Evolutionary conservation across 2,113 vertebrate genomes (phyloP).

Genomic region (Anser cygnoides): DNA sequence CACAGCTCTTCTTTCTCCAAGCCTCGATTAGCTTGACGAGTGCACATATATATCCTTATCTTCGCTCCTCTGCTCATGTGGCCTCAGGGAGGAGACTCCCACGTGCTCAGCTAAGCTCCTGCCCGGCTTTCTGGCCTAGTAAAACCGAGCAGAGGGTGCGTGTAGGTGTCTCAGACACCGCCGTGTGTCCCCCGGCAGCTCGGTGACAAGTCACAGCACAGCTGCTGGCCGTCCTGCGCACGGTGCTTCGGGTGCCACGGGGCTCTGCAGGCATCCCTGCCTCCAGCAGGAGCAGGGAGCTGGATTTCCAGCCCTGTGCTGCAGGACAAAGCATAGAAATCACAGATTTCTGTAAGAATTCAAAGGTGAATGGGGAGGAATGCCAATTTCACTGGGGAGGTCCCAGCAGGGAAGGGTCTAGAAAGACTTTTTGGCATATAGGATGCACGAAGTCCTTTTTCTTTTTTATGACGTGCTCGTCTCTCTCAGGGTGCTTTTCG

Average conservation of each 20-base stretch:
- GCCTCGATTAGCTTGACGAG: not conserved
- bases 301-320: not conserved
- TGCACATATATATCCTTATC: not conserved
- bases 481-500: constrained; percentile 1
- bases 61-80: not conserved
- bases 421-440: not conserved
- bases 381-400: rapidly evolving
- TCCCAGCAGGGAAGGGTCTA: not conserved
- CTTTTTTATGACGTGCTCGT: not conserved
- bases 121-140: not conserved
- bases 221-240: not conserved
- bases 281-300: not conserved
- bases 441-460: not conserved
- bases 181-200: rapidly evolving
- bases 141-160: not conserved
- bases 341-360: not conserved
- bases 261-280: not conserved
- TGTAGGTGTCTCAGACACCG: not conserved
- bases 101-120: not conserved
- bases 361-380: not conserved
- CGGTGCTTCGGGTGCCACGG: rapidly evolving
- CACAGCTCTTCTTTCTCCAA: not conserved
- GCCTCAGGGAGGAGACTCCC: not conserved
- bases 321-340: not conserved
- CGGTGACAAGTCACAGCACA: not conserved